Evolutionary conservation across 92 coral and sea anemone species (phyloP).

Genomic region (Zoanthus sansibaricus): DNA sequence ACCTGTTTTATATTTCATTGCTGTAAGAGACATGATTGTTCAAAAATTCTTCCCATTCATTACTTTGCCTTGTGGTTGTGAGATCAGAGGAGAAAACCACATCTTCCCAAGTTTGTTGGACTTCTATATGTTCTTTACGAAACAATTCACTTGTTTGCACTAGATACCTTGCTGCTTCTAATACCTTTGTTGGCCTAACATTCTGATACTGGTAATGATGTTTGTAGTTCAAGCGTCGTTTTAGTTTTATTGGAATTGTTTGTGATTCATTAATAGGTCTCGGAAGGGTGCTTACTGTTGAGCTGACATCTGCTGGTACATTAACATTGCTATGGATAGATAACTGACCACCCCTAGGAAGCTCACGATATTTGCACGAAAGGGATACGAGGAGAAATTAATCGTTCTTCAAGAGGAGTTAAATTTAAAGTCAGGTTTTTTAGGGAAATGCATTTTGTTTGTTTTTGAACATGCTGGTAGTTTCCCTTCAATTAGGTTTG

Average conservation of each 20-base stretch:
- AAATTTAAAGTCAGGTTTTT: conserved; percentile 46
- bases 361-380: conserved; percentile 72
- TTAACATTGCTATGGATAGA: neutral
- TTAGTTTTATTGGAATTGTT: conserved; percentile 33
- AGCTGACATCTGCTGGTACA: conserved; percentile 43
- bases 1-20: neutral
- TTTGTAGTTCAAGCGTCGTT: conserved; percentile 61
- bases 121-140: conserved; percentile 67
- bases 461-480: conserved; percentile 63
- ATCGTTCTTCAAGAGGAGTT: conserved; percentile 66
- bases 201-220: conserved; percentile 72
- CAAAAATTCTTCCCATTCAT: conserved; percentile 58
- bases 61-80: neutral
- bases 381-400: conserved; percentile 67
- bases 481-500: conserved; percentile 54
- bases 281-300: conserved; percentile 73
- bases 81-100: neutral
- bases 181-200: conserved; percentile 68
- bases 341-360: conserved; percentile 70
- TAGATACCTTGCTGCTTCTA: conserved; percentile 65
- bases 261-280: conserved; percentile 65
- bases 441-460: conserved; percentile 65
- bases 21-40: conserved; percentile 11
- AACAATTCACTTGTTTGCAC: conserved; percentile 66
- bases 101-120: conserved; percentile 64